These are phyloP conservation scores for Celastrina argiolus DNA, from an alignment of 2,888 invertebrate genomes.

Conservation along the genomic window DNA sequence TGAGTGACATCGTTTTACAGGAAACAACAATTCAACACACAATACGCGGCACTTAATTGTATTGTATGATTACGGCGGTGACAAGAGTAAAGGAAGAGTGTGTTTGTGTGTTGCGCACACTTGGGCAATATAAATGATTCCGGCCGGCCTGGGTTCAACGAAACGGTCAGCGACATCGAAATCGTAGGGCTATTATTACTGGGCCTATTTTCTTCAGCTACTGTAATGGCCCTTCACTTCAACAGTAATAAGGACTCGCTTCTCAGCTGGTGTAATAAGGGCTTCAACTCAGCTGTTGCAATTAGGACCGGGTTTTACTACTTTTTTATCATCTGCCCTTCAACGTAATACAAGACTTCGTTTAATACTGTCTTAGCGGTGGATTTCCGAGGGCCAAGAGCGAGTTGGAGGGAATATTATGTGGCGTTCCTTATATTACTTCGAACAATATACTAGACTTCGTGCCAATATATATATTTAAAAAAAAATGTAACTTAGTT, in stretches of 20 bases:
- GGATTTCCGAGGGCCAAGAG: background rate
- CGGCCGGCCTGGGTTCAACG: no score
- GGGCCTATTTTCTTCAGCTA: background rate
- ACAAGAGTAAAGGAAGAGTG: no score
- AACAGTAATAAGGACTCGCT: background rate
- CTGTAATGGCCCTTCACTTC: background rate
- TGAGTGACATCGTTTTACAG: no score
- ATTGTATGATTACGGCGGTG: no score
- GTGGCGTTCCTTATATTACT: background rate
- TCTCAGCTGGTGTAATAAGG: background rate
- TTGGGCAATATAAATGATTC: no score
- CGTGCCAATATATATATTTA: no score
- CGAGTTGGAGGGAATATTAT: background rate
- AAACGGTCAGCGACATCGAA: no score
- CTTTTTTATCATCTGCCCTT: background rate
- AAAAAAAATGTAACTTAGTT: no score
- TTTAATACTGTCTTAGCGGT: background rate
- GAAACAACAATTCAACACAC: no score
- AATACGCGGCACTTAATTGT: no score
- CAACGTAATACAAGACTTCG: conserved; percentile 5
- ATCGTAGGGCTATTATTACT: background rate
- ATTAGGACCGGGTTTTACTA: background rate
- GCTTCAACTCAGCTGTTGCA: background rate
- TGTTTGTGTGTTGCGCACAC: no score
- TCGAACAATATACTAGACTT: no score